Conservation (phyloP, 2,888 invertebrate species). For the Acleris literana region DNA sequence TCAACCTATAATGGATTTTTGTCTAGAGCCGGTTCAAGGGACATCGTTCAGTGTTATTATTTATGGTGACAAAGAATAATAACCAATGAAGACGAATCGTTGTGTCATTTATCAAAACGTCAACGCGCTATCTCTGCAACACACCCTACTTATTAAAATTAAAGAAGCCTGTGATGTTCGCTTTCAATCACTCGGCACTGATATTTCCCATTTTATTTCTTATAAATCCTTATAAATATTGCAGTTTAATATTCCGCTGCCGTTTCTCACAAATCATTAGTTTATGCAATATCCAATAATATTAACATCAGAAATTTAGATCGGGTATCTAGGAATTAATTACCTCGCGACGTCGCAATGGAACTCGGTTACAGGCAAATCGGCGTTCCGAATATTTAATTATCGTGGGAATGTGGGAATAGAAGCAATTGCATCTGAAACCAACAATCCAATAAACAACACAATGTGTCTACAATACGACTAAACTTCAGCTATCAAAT, state of each 20-base stretch:
- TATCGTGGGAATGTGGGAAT: no score
- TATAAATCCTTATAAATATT: not conserved
- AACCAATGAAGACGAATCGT: conserved; percentile 25
- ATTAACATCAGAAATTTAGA: no score
- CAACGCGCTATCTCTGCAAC: conserved; percentile 11
- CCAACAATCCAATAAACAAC: no score
- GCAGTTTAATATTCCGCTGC: no score
- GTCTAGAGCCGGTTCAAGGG: not conserved
- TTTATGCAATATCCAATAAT: no score
- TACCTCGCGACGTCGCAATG: no score
- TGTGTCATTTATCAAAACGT: conserved; percentile 30
- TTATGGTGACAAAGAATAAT: conserved; percentile 25
- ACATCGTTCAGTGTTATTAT: conserved; percentile 14
- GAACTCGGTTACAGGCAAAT: no score
- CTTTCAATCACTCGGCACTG: not conserved
- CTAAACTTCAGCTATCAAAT: not conserved
- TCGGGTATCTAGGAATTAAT: no score
- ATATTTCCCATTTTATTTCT: not conserved
- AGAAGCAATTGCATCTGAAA: no score
- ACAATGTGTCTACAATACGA: not conserved
- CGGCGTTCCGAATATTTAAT: no score
- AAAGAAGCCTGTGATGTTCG: conserved; percentile 5
- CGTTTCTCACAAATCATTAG: no score
- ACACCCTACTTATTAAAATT: conserved; percentile 19
- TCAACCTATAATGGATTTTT: conserved; percentile 2